phyloP scores from a whole-genome alignment of 2,888 invertebrate species.

The Caenorhabditis virilis region DNA sequence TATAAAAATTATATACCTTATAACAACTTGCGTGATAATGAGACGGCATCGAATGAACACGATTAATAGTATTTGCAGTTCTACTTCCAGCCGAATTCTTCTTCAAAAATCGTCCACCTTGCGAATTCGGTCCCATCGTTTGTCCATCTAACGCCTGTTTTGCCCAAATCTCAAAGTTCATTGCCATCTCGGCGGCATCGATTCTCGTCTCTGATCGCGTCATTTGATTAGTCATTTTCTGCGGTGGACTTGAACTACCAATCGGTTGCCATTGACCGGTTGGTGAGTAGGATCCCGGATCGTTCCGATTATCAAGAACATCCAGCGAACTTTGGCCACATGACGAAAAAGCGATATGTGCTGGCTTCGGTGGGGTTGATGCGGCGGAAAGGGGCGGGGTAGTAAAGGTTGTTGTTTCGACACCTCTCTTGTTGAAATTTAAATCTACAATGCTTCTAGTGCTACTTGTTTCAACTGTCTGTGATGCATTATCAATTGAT shows the following conservation, averaged over 20 bases:
- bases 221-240: neutral
- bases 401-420: constrained; percentile 21
- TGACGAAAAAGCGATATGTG: constrained; percentile 17
- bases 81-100: constrained; percentile 44
- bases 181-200: neutral
- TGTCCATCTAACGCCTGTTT: constrained; percentile 6
- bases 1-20: neutral
- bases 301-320: neutral
- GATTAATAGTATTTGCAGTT: constrained; percentile 43
- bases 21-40: constrained; percentile 44
- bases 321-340: neutral
- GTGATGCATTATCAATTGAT: constrained; percentile 49
- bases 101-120: constrained; percentile 36
- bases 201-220: neutral
- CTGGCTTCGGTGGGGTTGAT: neutral
- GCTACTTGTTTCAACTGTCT: constrained; percentile 41
- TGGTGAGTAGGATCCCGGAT: too few relatives aligned
- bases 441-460: constrained; percentile 34
- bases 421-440: constrained; percentile 43
- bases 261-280: neutral
- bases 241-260: neutral
- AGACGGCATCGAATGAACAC: constrained; percentile 59
- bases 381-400: too few relatives aligned
- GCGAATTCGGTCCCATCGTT: neutral
- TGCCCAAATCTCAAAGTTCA: constrained; percentile 17